Conservation (phyloP, 2,113 vertebrate species). For the Craseonycteris thonglongyai region DNA sequence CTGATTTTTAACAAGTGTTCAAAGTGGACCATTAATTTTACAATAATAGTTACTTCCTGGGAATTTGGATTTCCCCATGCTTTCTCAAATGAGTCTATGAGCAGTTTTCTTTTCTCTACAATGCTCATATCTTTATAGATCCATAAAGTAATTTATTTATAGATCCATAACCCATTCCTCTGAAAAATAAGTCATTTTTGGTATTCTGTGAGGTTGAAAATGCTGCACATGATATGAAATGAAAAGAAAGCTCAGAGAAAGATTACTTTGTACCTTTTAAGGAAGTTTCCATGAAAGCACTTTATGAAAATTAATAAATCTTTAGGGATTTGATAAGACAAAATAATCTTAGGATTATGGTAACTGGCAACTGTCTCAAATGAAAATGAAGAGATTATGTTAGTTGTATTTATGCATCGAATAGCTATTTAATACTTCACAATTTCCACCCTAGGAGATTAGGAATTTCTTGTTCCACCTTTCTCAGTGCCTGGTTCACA, state of each 20-base stretch:
- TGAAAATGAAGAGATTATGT: conserved; percentile 74
- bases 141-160: conserved; percentile 71
- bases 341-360: conserved; percentile 77
- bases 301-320: conserved; percentile 81
- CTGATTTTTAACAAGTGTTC: conserved; percentile 64
- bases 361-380: conserved; percentile 65
- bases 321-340: conserved; percentile 69
- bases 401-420: conserved; percentile 75
- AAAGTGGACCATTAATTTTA: conserved; percentile 71
- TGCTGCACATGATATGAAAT: conserved; percentile 51
- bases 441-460: conserved; percentile 65
- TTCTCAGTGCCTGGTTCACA: conserved; percentile 41
- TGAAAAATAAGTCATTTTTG: conserved; percentile 67
- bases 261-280: conserved; percentile 72
- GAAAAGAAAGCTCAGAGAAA: conserved; percentile 67
- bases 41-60: conserved; percentile 71
- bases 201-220: conserved; percentile 69
- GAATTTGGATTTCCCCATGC: conserved; percentile 55
- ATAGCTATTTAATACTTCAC: conserved; percentile 67
- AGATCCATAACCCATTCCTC: conserved; percentile 55
- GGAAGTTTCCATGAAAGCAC: conserved; percentile 74
- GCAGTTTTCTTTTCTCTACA: conserved; percentile 22
- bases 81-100: conserved; percentile 64
- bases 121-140: conserved; percentile 55
- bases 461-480: conserved; percentile 59